A percentile compares a stretch with the other conserved stretches of the same genome.
Evolutionary conservation across 2,797 vertebrate species (phyloP).

Genomic region (Mus caroli): DNA sequence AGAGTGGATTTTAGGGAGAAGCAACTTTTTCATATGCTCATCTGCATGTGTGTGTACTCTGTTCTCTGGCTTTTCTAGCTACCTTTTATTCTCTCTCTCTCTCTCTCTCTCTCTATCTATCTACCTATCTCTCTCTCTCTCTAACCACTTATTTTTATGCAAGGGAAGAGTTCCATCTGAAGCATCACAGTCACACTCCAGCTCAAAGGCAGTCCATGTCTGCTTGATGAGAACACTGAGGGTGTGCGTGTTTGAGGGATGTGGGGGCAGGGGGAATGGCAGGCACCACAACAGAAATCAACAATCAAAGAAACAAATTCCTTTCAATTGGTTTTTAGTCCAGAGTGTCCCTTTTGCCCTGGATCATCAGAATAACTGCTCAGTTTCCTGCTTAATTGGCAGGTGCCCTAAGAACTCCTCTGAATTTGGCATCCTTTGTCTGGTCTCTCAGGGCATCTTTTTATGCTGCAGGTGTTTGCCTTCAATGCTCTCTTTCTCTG

Average conservation of each 20-base stretch:
- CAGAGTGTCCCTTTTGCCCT: slow-evolving; percentile 54
- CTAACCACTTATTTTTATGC: not conserved
- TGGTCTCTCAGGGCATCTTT: slow-evolving; percentile 38
- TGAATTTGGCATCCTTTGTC: slow-evolving; percentile 35
- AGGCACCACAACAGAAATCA: not conserved
- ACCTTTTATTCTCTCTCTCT: not conserved
- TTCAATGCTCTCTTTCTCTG: not conserved
- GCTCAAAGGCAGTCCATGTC: not conserved
- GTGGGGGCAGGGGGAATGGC: not conserved
- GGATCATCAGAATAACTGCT: slow-evolving; percentile 20
- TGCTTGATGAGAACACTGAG: not conserved
- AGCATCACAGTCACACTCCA: not conserved
- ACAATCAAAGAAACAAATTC: not conserved
- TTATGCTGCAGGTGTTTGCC: slow-evolving; percentile 32
- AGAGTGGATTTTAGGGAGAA: not conserved
- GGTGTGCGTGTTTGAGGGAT: not conserved
- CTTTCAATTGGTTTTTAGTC: slow-evolving; percentile 42
- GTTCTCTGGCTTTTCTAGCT: not conserved
- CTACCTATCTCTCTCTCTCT: no score
- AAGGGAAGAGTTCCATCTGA: not conserved
- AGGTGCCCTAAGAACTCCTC: not conserved
- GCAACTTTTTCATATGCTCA: not conserved
- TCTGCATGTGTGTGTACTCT: not conserved
- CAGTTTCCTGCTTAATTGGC: slow-evolving; percentile 47
- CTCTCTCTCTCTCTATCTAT: no score